Conservation (phyloP, 2,888 invertebrate species). For the Nezara viridula region DNA sequence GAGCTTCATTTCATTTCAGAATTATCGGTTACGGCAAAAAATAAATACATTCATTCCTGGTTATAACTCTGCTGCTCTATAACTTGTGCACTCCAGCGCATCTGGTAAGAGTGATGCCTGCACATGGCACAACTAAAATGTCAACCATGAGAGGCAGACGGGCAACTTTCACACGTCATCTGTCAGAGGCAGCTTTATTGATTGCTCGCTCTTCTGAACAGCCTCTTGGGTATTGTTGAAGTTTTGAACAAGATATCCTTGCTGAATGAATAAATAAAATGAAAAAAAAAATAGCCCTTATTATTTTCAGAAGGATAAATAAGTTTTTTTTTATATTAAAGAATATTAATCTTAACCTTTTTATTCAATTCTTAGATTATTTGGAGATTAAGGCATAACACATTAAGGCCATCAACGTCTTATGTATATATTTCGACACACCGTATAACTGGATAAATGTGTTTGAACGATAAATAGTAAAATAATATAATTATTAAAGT, state of each 20-base stretch:
- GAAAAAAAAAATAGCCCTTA: not conserved
- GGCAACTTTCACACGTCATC: not conserved
- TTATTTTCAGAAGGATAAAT: too few relatives aligned
- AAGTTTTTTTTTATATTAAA: too few relatives aligned
- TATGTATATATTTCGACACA: too few relatives aligned
- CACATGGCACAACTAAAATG: not conserved
- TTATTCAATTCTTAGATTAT: too few relatives aligned
- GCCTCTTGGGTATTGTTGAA: not conserved
- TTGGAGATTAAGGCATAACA: too few relatives aligned
- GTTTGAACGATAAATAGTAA: too few relatives aligned
- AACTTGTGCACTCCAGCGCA: not conserved
- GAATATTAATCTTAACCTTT: too few relatives aligned
- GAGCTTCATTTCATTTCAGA: not conserved
- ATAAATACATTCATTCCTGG: not conserved
- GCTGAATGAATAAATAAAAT: not conserved
- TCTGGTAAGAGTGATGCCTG: not conserved
- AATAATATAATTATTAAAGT: too few relatives aligned
- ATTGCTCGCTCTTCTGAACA: not conserved
- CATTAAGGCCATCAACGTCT: too few relatives aligned
- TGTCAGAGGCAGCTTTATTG: not conserved
- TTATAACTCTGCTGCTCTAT: not conserved
- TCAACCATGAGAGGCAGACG: not conserved
- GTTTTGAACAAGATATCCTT: not conserved
- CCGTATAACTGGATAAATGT: too few relatives aligned
- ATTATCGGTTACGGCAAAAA: slow-evolving; percentile 4